Conservation (phyloP, 2,888 invertebrate genomes). For the Idaea dimidiata region DNA sequence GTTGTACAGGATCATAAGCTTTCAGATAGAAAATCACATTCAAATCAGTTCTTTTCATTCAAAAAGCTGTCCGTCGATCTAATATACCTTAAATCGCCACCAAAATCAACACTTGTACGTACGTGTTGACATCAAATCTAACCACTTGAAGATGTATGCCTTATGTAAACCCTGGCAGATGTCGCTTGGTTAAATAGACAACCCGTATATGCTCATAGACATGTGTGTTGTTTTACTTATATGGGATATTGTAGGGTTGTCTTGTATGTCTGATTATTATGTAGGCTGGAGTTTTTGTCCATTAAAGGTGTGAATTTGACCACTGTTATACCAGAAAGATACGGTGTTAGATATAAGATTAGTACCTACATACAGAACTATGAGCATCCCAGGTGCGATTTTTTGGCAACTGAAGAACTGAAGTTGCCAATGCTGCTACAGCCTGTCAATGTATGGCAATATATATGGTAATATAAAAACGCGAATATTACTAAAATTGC, state of each 20-base stretch:
- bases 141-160: slow-evolving; percentile 26
- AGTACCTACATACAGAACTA: no score
- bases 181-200: slow-evolving; percentile 51
- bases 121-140: slow-evolving; percentile 17
- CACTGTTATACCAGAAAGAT: no score
- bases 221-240: slow-evolving; percentile 17
- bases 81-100: slow-evolving; percentile 2
- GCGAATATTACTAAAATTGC: no score
- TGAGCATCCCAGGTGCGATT: no score
- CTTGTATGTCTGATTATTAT: not conserved
- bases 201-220: slow-evolving; percentile 31
- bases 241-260: slow-evolving; percentile 21
- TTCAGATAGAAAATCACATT: no score
- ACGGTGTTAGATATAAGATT: no score
- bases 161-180: slow-evolving; percentile 43
- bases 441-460: no score
- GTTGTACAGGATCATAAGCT: no score
- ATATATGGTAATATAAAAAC: no score
- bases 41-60: no score
- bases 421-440: no score
- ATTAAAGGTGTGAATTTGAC: not conserved
- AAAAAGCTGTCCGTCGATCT: not conserved
- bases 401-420: no score
- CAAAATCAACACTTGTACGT: slow-evolving; percentile 23
- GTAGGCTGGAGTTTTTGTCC: not conserved